Conservation (phyloP, 2,797 vertebrate species). For the Arremon brunneinucha region DNA sequence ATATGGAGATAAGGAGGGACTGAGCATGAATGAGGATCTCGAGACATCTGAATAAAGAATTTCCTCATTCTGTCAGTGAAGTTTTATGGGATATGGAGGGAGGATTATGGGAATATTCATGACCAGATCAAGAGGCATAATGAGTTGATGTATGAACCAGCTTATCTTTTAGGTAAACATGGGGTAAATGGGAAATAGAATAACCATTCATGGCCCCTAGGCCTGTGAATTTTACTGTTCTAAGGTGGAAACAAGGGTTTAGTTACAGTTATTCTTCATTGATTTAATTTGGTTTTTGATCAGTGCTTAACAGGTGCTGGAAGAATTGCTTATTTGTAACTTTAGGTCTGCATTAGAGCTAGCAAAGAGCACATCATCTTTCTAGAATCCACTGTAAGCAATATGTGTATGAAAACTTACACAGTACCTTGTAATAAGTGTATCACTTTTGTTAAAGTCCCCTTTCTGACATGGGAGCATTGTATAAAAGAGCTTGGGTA, state of each 20-base stretch:
- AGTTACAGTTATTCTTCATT: slow-evolving; percentile 47
- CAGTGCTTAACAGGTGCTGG: neutral
- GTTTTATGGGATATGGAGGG: slow-evolving; percentile 82
- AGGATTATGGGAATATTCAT: slow-evolving; percentile 98
- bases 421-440: fast-evolving
- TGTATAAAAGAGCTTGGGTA: neutral
- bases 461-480: neutral
- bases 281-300: slow-evolving; percentile 5
- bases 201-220: slow-evolving; percentile 43
- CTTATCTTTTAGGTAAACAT: slow-evolving; percentile 96
- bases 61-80: slow-evolving; percentile 75
- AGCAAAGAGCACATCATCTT: neutral
- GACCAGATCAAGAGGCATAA: slow-evolving; percentile 86
- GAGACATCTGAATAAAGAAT: slow-evolving; percentile 76
- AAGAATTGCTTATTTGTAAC: neutral
- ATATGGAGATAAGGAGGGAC: slow-evolving; percentile 85
- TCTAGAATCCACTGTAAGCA: neutral
- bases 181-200: slow-evolving; percentile 78
- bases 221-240: slow-evolving; percentile 15
- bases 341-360: neutral
- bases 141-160: slow-evolving; percentile 87
- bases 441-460: neutral
- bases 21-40: slow-evolving; percentile 83
- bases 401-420: neutral
- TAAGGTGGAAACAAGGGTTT: slow-evolving; percentile 5